Evolutionary conservation across 2,797 vertebrate genomes (phyloP).

Genomic region (Spinus olivaceus): DNA sequence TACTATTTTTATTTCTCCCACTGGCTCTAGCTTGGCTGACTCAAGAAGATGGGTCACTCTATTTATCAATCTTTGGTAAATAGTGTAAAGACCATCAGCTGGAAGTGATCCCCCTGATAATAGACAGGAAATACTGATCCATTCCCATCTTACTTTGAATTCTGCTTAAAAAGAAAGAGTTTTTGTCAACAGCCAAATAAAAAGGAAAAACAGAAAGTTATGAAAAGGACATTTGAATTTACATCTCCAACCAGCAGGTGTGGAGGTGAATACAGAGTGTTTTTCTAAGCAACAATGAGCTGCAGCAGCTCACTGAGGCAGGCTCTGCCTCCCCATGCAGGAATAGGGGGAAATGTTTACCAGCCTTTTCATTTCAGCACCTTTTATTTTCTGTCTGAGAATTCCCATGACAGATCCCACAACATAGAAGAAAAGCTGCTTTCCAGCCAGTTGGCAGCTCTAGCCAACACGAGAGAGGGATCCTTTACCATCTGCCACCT

Average conservation of each 20-base stretch:
- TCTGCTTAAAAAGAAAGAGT: neutral
- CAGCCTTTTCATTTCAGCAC: neutral
- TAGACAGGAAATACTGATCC: neutral
- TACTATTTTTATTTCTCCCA: neutral
- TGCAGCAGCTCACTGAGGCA: neutral
- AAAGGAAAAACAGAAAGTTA: neutral
- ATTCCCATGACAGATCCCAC: neutral
- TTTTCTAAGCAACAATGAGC: neutral
- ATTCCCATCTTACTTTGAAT: neutral
- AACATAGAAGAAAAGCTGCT: slow-evolving; percentile 7
- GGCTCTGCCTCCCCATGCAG: neutral
- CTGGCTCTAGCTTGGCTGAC: neutral
- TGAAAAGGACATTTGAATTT: neutral
- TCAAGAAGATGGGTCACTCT: neutral
- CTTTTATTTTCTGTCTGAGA: neutral
- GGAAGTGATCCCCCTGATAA: neutral
- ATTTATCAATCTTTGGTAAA: neutral
- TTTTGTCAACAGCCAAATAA: neutral
- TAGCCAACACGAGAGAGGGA: neutral
- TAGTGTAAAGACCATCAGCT: neutral
- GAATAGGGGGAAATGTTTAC: neutral
- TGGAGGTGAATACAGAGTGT: neutral
- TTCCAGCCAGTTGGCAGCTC: neutral
- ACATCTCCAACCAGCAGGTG: neutral
- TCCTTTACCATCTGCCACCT: slow-evolving; percentile 37